phyloP scores from a whole-genome alignment of 2,797 vertebrate species.

The Mormyrus proboscirostris region DNA sequence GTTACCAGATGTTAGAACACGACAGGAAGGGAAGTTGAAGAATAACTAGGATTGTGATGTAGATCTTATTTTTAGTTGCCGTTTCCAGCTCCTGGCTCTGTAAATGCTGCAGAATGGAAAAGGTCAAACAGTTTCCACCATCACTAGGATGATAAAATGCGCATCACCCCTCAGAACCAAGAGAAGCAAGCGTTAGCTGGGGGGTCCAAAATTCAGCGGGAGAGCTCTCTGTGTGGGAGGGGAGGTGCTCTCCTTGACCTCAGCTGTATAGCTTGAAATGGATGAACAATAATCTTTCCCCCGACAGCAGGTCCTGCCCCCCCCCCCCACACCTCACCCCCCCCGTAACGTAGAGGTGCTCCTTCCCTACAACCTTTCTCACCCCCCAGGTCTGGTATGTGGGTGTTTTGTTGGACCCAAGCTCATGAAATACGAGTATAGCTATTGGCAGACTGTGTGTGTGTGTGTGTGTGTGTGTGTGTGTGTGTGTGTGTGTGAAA shows the following conservation, averaged over 20 bases:
- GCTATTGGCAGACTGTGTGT: slow-evolving; percentile 23
- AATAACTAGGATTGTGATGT: not conserved
- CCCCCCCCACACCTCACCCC: slow-evolving; percentile 29
- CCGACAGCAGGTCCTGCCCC: slow-evolving; percentile 31
- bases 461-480: slow-evolving; percentile 12
- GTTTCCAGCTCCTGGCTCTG: not conserved
- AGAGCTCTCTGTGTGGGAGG: not conserved
- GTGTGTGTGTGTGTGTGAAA: slow-evolving; percentile 11
- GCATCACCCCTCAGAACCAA: not conserved
- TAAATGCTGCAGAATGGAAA: not conserved
- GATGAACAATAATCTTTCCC: slow-evolving; percentile 33
- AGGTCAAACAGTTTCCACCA: not conserved
- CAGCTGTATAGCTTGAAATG: slow-evolving; percentile 32
- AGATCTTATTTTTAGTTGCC: not conserved
- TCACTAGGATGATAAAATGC: not conserved
- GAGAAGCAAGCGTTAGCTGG: not conserved
- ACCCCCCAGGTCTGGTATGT: slow-evolving; percentile 29
- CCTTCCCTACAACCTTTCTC: slow-evolving; percentile 30
- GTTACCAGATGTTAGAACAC: too few species aligned
- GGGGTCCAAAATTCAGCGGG: not conserved
- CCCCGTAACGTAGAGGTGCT: slow-evolving; percentile 35
- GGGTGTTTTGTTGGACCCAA: slow-evolving; percentile 34
- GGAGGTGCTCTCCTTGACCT: slow-evolving; percentile 28
- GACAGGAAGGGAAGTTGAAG: not conserved
- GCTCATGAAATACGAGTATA: slow-evolving; percentile 24